A percentile compares a stretch with the other conserved stretches of the same genome.
Evolutionary conservation across 2,797 vertebrate species (phyloP).

Genomic region (Acrocephalus scirpaceus): DNA sequence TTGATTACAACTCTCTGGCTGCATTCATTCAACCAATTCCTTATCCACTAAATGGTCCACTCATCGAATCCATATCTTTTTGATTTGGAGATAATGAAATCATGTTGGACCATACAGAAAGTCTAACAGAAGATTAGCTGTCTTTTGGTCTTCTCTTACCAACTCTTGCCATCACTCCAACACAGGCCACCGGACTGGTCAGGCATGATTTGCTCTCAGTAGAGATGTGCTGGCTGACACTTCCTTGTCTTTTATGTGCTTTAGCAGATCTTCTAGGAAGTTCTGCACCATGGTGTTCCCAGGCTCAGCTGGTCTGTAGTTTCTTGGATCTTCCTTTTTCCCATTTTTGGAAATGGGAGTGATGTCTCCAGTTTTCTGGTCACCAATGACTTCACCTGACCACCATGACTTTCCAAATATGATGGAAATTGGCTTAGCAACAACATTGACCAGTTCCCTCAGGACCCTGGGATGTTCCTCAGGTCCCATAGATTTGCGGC

Average conservation of each 20-base stretch:
- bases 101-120: rapidly evolving
- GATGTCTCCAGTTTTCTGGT: background rate
- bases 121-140: background rate
- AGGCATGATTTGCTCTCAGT: background rate
- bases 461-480: background rate
- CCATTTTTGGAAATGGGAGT: background rate
- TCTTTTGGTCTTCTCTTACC: background rate
- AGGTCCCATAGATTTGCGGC: background rate
- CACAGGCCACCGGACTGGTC: background rate
- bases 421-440: background rate
- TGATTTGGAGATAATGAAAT: background rate
- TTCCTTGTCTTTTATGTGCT: background rate
- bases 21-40: background rate
- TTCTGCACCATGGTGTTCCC: background rate
- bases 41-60: background rate
- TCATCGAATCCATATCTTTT: background rate
- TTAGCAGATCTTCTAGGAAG: background rate
- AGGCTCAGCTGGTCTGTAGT: background rate
- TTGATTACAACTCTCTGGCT: background rate
- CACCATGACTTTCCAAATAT: background rate
- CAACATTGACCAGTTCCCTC: background rate
- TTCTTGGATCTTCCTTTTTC: background rate
- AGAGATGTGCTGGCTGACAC: background rate
- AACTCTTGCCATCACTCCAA: background rate
- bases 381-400: background rate